A percentile compares a stretch with the other conserved stretches of the same genome.
These are phyloP conservation scores for Acrocyrtus sp. DNA, from an alignment of 2,888 invertebrate genomes.

Conservation along the genomic window DNA sequence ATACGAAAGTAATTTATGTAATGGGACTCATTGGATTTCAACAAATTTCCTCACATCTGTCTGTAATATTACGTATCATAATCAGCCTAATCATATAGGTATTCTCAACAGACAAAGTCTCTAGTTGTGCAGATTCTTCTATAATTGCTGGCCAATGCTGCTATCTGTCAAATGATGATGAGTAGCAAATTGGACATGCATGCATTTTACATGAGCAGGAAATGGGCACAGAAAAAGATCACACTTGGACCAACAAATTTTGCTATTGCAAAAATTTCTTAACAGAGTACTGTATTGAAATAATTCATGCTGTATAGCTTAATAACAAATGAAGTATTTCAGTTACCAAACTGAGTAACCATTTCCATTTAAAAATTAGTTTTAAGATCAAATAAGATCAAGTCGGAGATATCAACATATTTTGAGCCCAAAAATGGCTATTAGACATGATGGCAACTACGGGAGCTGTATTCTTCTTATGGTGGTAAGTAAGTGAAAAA, in stretches of 20 bases:
- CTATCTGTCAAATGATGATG: constrained; percentile 2
- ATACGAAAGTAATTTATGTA: constrained; percentile 18
- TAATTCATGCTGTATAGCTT: not conserved
- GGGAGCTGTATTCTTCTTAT: constrained; percentile 15
- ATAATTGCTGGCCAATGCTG: constrained; percentile 9
- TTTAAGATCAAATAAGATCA: too few relatives aligned
- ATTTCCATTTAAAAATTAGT: too few relatives aligned
- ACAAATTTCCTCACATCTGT: constrained; percentile 15
- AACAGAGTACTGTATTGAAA: not conserved
- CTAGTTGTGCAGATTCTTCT: constrained; percentile 16
- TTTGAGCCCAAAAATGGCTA: too few relatives aligned
- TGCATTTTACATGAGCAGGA: constrained; percentile 33
- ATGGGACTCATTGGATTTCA: constrained; percentile 8
- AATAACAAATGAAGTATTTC: too few relatives aligned
- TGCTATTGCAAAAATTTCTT: not conserved
- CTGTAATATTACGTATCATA: not conserved
- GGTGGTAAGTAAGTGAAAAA: constrained; percentile 26
- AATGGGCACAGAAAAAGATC: constrained; percentile 1
- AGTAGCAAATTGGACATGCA: not conserved
- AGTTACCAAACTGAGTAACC: too few relatives aligned
- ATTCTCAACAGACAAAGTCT: not conserved
- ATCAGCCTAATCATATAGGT: not conserved
- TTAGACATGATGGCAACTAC: too few relatives aligned
- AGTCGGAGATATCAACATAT: too few relatives aligned
- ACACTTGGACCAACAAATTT: not conserved